Base-by-base conservation (phyloP, 2,888 invertebrate genomes). In the Drosophila stalkeri region DNA sequence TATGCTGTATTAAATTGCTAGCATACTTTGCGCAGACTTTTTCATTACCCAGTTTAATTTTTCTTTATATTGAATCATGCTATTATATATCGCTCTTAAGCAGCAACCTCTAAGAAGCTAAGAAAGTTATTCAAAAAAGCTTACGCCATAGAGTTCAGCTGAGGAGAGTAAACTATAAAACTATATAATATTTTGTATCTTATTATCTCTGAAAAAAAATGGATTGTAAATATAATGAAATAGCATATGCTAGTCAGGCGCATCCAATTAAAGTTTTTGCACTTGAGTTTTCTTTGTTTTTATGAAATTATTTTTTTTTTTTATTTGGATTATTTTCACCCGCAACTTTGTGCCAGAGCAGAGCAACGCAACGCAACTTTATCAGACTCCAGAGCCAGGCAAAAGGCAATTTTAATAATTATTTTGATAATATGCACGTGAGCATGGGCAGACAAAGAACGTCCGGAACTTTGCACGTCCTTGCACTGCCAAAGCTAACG, bases 331-430 rank as follows among this genome's bases (percentile, higher is more conserved):
- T 54, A 39, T 39, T 55, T 55, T 56, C 20, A 31, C 44, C 44
- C 57, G n/a, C 60, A 49, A 49, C 27, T 60, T 60, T 49, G 37
- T 47, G 39, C 27, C 18, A 55, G 11, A n/a, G 61, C 67, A 52
- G 27, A 33, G 60, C 61, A 52, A 67, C 18, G 61, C 67, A 52
- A 31, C 37, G 60, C 61, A 52, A 67, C 61, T 66, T 68, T 77
- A 63, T 64, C 60, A 31, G 60, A 37, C 39, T 33, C 20, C 59
- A 72, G 65, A 68, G 74, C 63, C 69, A 39, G 80, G 59, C 64
- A 67, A 71, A 82, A 80, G 85, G 83, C 83, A 86, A 86, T 86
- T 86, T 86, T 83, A 88, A 86, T 86, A 86, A 86, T 86, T 86
- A 86, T 88, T 88, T 83, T 82, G 65, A 76, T 81, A 74, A 86